These are phyloP conservation scores for Dendronephthya gigantea DNA, from an alignment of 64 coral and sea anemone genomes.

Conservation along the genomic window DNA sequence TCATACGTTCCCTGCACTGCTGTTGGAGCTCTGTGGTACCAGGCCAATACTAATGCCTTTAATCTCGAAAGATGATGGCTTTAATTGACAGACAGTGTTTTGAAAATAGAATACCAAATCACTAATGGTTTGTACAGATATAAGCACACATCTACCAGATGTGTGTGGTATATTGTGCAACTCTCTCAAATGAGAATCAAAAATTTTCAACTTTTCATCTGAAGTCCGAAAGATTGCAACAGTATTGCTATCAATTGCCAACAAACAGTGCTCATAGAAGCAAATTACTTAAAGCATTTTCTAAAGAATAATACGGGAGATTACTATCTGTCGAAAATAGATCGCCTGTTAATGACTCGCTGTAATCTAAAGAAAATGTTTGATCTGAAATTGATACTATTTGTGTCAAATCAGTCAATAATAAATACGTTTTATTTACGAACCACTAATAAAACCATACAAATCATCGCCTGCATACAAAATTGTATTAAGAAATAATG, in stretches of 20 bases:
- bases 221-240: not conserved
- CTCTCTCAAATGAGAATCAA: not conserved
- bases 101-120: conserved; percentile 1
- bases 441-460: not conserved
- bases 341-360: not conserved
- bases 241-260: not conserved
- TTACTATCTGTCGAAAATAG: not conserved
- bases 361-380: not conserved
- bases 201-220: not conserved
- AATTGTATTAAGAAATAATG: not conserved
- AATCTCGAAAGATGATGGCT: not conserved
- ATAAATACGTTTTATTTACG: conserved; percentile 11
- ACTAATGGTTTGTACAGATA: not conserved
- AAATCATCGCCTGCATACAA: not conserved
- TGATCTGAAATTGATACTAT: conserved; percentile 12
- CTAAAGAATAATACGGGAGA: not conserved
- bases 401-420: conserved; percentile 31
- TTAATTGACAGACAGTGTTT: not conserved
- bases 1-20: not conserved
- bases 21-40: not conserved
- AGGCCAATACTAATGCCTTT: not conserved
- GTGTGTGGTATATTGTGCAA: not conserved
- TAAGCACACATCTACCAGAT: not conserved
- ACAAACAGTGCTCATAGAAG: too few species aligned
- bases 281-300: conserved; percentile 9